phyloP scores from a whole-genome alignment of 2,797 vertebrate species.

The Pelodytes ibericus region DNA sequence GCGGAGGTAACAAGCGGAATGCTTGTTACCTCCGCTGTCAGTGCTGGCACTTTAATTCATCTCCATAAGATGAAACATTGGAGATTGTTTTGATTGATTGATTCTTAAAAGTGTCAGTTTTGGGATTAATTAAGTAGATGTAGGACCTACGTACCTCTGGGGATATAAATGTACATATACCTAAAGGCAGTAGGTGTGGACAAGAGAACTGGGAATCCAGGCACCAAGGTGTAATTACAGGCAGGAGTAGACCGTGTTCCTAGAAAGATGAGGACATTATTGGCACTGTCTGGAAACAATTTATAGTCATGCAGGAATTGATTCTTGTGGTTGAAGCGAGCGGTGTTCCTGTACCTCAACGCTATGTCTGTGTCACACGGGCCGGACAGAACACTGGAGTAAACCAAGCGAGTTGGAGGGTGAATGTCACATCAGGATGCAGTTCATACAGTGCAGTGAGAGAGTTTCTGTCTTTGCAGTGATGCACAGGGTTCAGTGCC shows the following conservation, averaged over 20 bases:
- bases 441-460: no score
- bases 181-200: conserved; percentile 1
- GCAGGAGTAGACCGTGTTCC: neutral
- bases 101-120: neutral
- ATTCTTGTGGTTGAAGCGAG: neutral
- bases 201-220: neutral
- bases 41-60: no score
- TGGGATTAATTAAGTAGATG: neutral
- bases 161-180: neutral
- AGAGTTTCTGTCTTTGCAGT: no score
- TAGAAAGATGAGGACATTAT: conserved; percentile 23
- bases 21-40: no score
- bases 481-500: no score
- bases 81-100: conserved; percentile 2
- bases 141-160: neutral
- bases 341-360: neutral
- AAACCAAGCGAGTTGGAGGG: neutral
- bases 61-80: conserved; percentile 1
- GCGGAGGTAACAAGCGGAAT: neutral
- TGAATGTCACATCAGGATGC: no score
- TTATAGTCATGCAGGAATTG: neutral
- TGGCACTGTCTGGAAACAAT: neutral
- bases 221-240: conserved; percentile 6
- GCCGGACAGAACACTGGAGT: neutral
- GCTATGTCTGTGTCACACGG: no score